Evolutionary conservation across 1,140 invertebrate genomes (phyloP), one percentile per base, ranked within the genome.

Genomic region (Oscheius sp.): DNA sequence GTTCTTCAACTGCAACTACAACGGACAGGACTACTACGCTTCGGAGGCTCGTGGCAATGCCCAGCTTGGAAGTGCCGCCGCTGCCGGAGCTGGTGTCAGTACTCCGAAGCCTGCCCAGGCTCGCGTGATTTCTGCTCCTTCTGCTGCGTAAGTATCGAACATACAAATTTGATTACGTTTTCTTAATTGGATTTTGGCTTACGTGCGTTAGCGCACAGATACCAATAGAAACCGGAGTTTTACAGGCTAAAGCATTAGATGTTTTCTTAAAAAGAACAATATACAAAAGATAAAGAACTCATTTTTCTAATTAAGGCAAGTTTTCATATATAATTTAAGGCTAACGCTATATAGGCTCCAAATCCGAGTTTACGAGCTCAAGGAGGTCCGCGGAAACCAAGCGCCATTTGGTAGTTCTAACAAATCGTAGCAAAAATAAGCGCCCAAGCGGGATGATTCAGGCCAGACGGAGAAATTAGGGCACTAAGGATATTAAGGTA

Each of bases 1-100:
- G 85, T 98, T 99, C 87, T 99, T 98, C 88, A 95, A 99, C 89
- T 94, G 95, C 59, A 99, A 99, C 88, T 98, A 96, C 87, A 93
- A 97, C 85, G 94, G 94, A 66, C 89, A 91, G 77, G 92, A 93
- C 69, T 99, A 99, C 87, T 92, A 97, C 85, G 91, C 93, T 45
- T 87, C 92, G 62, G 91, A 91, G 76, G 92, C 92, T 45, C 89
- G 96, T 73, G 90, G 90, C 75, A 91, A 91, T 65, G 87, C 92
- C 76, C 86, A 87, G 61, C 84, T 93, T n/a, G 59, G 34, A 75
- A 91, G 91, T 81, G 87, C 87, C 58, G 87, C 78, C 55, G 77
- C 70, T 85, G 76, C 84, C 79, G 78, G 23, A 20, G 7, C 49
- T 55, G 49, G 7, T 13, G 49, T 23, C 7, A 23, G 15, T 55